A percentile compares a stretch with the other conserved stretches of the same genome.
Conservation (phyloP, 1,140 invertebrate genomes). For the Drosophila bocki region DNA sequence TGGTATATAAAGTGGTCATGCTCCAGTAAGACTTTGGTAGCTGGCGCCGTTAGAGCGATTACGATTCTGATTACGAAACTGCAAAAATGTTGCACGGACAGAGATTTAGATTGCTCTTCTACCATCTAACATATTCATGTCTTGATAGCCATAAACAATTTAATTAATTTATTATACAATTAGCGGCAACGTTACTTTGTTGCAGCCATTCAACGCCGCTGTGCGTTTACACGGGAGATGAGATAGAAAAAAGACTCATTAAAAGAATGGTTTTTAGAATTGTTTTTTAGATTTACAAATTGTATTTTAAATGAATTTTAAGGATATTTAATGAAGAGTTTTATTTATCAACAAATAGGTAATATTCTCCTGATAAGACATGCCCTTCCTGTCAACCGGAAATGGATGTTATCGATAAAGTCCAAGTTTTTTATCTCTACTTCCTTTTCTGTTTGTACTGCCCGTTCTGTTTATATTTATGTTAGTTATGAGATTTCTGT, state of each 20-base stretch:
- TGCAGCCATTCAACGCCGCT: slow-evolving; percentile 1
- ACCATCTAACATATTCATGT: slow-evolving; percentile 38
- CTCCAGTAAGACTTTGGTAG: slow-evolving; percentile 63
- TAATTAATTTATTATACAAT: slow-evolving; percentile 74
- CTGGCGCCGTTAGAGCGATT: slow-evolving; percentile 69
- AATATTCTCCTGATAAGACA: neutral
- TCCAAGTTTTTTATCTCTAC: neutral
- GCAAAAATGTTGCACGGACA: slow-evolving; percentile 49
- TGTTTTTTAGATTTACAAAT: neutral
- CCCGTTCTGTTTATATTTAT: slow-evolving; percentile 29
- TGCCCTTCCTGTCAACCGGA: neutral
- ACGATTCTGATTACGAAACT: slow-evolving; percentile 74
- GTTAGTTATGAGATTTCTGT: slow-evolving; percentile 15
- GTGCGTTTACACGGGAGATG: slow-evolving; percentile 2
- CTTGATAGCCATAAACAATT: slow-evolving; percentile 39
- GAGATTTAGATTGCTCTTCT: slow-evolving; percentile 26
- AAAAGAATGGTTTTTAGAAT: neutral
- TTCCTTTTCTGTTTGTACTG: neutral
- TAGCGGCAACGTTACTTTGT: slow-evolving; percentile 54
- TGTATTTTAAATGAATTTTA: neutral
- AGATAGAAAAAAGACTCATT: neutral
- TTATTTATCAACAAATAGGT: too few species aligned
- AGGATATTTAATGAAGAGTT: too few species aligned
- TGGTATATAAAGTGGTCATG: slow-evolving; percentile 51
- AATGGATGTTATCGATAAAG: neutral